phyloP scores from a whole-genome alignment of 2,113 vertebrate species.

The Scalopus aquaticus region DNA sequence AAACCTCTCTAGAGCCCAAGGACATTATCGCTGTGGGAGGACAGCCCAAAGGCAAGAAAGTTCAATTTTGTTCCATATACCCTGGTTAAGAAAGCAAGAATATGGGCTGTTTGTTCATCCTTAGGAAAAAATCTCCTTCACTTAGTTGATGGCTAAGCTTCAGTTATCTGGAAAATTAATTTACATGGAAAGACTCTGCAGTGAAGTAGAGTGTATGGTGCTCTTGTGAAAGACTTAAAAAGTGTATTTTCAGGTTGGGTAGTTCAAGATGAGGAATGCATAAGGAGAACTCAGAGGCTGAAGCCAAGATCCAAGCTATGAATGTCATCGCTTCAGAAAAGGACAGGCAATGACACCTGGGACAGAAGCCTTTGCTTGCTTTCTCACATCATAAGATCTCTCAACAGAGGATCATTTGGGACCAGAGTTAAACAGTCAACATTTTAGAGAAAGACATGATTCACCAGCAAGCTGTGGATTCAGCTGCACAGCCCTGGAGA shows the following conservation, averaged over 20 bases:
- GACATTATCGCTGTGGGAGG: background rate
- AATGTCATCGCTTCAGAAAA: background rate
- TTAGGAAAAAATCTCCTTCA: background rate
- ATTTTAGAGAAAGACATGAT: background rate
- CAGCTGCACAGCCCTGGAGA: background rate
- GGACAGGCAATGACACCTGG: background rate
- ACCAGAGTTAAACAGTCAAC: background rate
- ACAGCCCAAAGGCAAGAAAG: background rate
- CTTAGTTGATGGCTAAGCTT: conserved; percentile 5
- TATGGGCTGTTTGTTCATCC: background rate
- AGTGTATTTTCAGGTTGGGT: background rate
- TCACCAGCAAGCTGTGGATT: background rate
- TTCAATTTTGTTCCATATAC: background rate
- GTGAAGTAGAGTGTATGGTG: background rate
- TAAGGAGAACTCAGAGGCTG: background rate
- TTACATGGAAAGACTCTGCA: background rate
- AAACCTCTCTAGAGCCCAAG: background rate
- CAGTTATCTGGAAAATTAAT: conserved; percentile 58
- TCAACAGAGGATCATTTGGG: background rate
- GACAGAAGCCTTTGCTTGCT: background rate
- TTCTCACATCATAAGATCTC: background rate
- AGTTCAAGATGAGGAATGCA: background rate
- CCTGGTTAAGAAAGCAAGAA: background rate
- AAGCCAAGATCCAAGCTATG: background rate
- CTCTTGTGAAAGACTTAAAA: background rate